These are phyloP conservation scores for Rotaria macrura DNA, from an alignment of 2,888 invertebrate species.

Conservation along the genomic window DNA sequence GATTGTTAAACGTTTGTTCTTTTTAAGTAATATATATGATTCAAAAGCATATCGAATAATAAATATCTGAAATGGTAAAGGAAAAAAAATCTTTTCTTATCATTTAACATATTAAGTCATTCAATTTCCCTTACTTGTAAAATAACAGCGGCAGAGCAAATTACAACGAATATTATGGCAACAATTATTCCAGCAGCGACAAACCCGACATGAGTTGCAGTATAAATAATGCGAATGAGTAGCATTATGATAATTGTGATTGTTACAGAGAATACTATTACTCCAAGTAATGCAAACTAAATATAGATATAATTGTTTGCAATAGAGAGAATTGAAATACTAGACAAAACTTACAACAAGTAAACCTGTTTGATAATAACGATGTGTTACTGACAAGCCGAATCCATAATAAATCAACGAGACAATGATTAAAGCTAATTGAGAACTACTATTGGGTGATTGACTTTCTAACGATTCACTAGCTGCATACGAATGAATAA, in stretches of 20 bases:
- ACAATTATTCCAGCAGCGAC: neutral
- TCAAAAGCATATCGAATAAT: neutral
- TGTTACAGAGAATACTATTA: neutral
- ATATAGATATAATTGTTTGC: neutral
- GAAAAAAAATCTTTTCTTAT: neutral
- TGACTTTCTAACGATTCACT: neutral
- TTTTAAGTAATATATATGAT: neutral
- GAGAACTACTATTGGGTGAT: neutral
- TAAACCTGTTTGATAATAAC: neutral
- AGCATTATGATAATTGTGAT: neutral
- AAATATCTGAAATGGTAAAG: neutral
- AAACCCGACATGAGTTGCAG: neutral
- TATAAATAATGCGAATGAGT: neutral
- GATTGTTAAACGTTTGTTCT: neutral
- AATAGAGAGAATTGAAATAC: neutral
- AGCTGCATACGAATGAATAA: neutral
- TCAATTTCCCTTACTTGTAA: neutral
- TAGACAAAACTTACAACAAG: neutral
- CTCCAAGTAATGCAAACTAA: neutral
- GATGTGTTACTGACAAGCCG: neutral
- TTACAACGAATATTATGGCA: neutral
- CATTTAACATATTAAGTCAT: neutral
- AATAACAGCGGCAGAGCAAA: neutral
- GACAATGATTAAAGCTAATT: neutral
- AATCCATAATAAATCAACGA: neutral